Evolutionary conservation across 2,797 vertebrate species (phyloP).

Genomic region (Hippopotamyrus pictus): DNA sequence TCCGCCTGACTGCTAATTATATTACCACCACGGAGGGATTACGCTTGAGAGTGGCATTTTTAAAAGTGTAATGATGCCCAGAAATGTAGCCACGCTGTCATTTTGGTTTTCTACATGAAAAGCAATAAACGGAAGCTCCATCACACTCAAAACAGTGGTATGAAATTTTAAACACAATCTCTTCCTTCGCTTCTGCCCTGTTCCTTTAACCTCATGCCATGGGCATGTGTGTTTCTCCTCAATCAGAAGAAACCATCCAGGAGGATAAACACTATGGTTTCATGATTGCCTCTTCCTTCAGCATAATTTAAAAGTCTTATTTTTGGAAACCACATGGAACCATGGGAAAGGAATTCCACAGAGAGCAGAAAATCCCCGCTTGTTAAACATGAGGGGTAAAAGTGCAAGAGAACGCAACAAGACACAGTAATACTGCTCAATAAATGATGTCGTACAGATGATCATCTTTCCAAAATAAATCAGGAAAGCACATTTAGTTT

Average conservation of each 20-base stretch:
- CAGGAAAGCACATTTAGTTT: not conserved
- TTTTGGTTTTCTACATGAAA: conserved; percentile 5
- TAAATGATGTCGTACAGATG: not conserved
- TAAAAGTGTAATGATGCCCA: not conserved
- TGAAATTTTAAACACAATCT: not conserved
- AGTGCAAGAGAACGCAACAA: not conserved
- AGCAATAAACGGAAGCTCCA: not conserved
- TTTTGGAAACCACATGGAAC: conserved; percentile 4
- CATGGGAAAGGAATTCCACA: conserved; percentile 10
- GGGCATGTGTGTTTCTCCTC: not conserved
- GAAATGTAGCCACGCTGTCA: not conserved
- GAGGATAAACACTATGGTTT: conserved; percentile 7
- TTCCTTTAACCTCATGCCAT: not conserved
- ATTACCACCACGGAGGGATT: not conserved
- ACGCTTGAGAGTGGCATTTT: not conserved
- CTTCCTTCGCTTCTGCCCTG: not conserved
- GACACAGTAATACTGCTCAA: not conserved
- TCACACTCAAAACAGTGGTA: not conserved
- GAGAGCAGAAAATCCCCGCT: not conserved
- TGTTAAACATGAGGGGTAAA: not conserved
- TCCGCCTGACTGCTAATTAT: not conserved
- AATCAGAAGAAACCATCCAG: conserved; percentile 4
- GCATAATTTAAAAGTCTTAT: conserved; percentile 18
- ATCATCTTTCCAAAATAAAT: not conserved
- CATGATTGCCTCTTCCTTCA: not conserved